A percentile compares a stretch with the other conserved stretches of the same genome.
Evolutionary conservation across 92 coral and sea anemone species (phyloP).

Genomic region (Plumapathes pennacea): DNA sequence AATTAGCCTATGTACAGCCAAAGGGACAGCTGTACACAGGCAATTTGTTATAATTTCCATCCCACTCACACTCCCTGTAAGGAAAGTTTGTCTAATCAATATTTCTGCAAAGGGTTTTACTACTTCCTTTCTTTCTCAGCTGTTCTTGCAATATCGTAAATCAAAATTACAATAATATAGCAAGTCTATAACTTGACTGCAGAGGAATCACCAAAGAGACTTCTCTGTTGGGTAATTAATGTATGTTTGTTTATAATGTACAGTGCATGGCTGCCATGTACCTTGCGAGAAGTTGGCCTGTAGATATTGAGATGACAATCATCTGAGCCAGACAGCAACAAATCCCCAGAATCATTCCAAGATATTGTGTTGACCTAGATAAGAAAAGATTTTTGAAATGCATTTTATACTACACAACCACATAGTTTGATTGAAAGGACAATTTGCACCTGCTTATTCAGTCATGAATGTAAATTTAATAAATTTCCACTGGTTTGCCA

Average conservation of each 20-base stretch:
- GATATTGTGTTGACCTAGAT: conserved; percentile 85
- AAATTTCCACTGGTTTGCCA: no score
- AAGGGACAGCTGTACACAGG: no score
- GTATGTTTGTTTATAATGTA: not conserved
- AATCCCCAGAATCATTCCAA: conserved; percentile 87
- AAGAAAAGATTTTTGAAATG: not conserved
- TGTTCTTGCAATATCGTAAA: not conserved
- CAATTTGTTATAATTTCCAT: no score
- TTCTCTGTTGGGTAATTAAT: not conserved
- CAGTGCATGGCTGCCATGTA: not conserved
- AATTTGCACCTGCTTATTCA: no score
- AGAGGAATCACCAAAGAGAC: not conserved
- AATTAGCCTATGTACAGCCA: no score
- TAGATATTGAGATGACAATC: conserved; percentile 90
- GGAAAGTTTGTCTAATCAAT: no score
- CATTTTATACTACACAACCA: no score
- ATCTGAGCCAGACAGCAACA: conserved; percentile 93
- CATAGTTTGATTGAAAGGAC: no score
- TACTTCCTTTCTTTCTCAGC: not conserved
- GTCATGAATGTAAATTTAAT: no score
- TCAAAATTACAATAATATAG: not conserved
- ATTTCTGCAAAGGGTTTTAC: no score
- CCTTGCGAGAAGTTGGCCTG: conserved; percentile 68
- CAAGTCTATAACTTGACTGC: no score
- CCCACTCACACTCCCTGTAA: no score